phyloP scores from a whole-genome alignment of 2,797 vertebrate species.

The Dryobates pubescens region DNA sequence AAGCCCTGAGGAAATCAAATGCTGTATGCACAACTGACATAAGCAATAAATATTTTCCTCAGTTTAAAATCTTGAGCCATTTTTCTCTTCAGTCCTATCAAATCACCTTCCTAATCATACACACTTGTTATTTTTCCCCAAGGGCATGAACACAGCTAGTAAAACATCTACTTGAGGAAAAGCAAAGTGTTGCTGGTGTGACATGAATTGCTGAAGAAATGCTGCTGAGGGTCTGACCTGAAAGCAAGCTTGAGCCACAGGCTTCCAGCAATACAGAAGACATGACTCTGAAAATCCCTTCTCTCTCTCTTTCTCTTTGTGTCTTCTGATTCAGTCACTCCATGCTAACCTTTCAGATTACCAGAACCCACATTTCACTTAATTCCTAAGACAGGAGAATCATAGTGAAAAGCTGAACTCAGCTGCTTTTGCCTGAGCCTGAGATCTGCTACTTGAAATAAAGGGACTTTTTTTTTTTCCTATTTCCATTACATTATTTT shows the following conservation, averaged over 20 bases:
- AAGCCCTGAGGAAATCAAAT: constrained; percentile 7
- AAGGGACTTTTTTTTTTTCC: background rate
- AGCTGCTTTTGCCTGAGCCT: background rate
- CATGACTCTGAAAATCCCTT: background rate
- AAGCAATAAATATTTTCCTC: constrained; percentile 25
- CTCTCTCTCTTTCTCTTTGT: background rate
- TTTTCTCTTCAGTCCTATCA: constrained; percentile 37
- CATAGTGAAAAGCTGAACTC: background rate
- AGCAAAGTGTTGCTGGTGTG: background rate
- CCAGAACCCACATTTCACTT: background rate
- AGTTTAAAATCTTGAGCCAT: background rate
- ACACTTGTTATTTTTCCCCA: constrained; percentile 4
- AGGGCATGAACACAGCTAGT: background rate
- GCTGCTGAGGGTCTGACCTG: background rate
- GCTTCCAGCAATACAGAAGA: background rate
- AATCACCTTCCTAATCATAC: constrained; percentile 25
- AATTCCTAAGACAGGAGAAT: background rate
- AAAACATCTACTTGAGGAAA: constrained; percentile 18
- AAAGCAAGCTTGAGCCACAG: background rate
- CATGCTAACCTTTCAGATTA: background rate
- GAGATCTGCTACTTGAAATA: background rate
- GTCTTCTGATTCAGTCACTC: background rate
- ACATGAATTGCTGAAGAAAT: background rate
- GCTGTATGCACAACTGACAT: background rate
- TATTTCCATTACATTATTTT: background rate